Conservation (phyloP, 2,113 vertebrate species). For the Neofelis nebulosa region DNA sequence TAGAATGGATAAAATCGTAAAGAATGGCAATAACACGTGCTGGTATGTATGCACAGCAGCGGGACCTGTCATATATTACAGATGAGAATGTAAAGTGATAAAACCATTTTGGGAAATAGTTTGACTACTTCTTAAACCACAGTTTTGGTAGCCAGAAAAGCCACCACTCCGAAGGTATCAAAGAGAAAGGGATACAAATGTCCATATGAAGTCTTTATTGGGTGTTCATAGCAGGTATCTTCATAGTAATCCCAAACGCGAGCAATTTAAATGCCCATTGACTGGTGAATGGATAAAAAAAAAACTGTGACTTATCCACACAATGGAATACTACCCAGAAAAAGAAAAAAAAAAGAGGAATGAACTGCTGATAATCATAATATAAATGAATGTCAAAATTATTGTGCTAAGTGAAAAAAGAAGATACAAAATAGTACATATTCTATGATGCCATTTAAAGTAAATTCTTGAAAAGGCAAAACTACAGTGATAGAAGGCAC, state of each 20-base stretch:
- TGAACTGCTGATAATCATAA: neutral
- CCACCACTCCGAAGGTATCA: neutral
- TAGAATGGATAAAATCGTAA: neutral
- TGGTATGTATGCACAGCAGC: neutral
- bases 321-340: neutral
- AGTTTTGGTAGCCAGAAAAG: neutral
- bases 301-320: neutral
- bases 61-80: neutral
- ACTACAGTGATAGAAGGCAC: neutral
- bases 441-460: neutral
- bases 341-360: neutral
- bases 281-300: neutral
- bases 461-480: neutral
- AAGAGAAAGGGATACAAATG: neutral
- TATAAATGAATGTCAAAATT: neutral
- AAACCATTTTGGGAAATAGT: neutral
- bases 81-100: neutral
- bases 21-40: neutral
- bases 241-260: neutral
- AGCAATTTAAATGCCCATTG: neutral
- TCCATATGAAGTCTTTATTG: neutral
- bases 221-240: neutral
- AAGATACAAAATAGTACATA: neutral
- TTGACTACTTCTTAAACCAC: neutral
- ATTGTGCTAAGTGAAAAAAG: neutral